A percentile compares a stretch with the other conserved stretches of the same genome.
phyloP scores from a whole-genome alignment of 2,888 invertebrate genomes.

The Luperina nickerlii region DNA sequence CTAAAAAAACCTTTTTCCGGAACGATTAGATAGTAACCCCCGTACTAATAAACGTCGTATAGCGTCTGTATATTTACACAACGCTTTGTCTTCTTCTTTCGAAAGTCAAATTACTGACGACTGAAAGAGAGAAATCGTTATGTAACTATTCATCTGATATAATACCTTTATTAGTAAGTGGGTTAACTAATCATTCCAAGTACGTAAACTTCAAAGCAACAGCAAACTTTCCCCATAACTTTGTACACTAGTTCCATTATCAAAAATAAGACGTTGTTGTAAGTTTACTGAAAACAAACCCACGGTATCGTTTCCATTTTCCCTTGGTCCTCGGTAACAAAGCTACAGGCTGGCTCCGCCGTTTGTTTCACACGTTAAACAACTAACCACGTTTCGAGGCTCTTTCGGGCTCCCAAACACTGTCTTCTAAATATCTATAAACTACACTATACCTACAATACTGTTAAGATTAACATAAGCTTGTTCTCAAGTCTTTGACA shows the following conservation, averaged over 20 bases:
- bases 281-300: not conserved
- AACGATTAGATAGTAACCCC: no score
- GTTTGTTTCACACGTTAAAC: slow-evolving; percentile 74
- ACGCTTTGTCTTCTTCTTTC: no score
- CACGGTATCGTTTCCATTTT: slow-evolving; percentile 36
- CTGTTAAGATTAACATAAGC: slow-evolving; percentile 39
- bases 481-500: slow-evolving; percentile 18
- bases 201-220: not conserved
- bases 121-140: no score
- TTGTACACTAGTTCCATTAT: not conserved
- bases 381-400: slow-evolving; percentile 65
- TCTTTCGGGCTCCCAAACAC: slow-evolving; percentile 54
- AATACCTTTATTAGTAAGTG: no score
- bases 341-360: slow-evolving; percentile 56
- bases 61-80: no score
- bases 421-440: slow-evolving; percentile 59
- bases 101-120: no score
- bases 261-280: not conserved
- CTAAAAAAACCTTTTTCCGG: no score
- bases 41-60: no score
- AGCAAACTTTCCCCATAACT: not conserved
- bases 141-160: no score
- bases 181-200: not conserved
- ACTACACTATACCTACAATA: slow-evolving; percentile 15
- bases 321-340: slow-evolving; percentile 49